Evolutionary conservation across 2,113 vertebrate genomes (phyloP), one percentile per base, ranked within the genome.

Genomic region (Danionella cerebrum): DNA sequence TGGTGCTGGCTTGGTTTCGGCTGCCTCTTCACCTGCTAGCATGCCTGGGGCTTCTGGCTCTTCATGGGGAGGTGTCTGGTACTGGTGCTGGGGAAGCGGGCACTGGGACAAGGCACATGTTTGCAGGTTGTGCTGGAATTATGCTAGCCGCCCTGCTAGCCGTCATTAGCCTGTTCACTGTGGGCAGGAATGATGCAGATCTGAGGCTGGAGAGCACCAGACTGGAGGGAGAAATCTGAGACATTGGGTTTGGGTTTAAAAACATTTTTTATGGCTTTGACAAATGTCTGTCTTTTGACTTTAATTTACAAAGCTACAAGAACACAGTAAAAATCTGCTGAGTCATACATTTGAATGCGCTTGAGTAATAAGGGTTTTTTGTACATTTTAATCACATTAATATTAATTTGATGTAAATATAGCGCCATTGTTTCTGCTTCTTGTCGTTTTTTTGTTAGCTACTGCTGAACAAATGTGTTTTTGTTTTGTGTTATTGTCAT

Each of bases 1-100:
- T 89, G 0, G 93, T 96, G 1, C 79, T 93, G 74, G 89, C 92
- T 76, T 97, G 94, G 91, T 95, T 95, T 74, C 86, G 94, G 5
- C 80, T 96, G 19, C 94, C 94, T 0, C 82, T 97, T 53, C 87
- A 94, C 81, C 82, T 96, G 44, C 83, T 97, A 74, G 93, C 93
- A 62, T 95, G 93, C 52, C 75, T 96, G 2, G 91, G 91, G 5
- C 82, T 96, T 27, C 88, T 97, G 31, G 84, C 93, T 0, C 90
- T 96, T 36, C 94, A 96, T 0, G 86, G 88, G 5, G 92, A 92
- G 81, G 89, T 92, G 7, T 93, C 93, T 0, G 87, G 89, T 1
- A 86, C 88, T 11, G 91, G 90, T 0, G 88, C 76, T 59, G 92
- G 91, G 1, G 93, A 96, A 69, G 77, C 80, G 0, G 92, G 90